Evolutionary conservation across 2,888 invertebrate genomes (phyloP).

Genomic region (Aleiodes testaceus): DNA sequence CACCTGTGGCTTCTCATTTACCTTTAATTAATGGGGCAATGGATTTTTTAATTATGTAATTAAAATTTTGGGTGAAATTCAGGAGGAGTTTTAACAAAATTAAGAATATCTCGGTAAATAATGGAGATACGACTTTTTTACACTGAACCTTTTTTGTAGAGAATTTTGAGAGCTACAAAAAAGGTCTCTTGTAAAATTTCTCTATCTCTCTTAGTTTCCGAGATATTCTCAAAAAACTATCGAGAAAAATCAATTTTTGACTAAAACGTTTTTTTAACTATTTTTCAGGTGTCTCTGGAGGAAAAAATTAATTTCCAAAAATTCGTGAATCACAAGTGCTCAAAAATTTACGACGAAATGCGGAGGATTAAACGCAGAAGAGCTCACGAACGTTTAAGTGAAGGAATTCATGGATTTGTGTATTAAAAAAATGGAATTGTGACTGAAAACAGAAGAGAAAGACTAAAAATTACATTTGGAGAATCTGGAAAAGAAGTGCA

Average conservation of each 20-base stretch:
- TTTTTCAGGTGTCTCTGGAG: conserved; percentile 27
- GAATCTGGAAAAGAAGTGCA: not conserved
- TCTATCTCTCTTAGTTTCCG: too few species aligned
- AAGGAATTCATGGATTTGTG: conserved; percentile 36
- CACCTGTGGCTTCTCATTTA: conserved; percentile 23
- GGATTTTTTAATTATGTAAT: too few species aligned
- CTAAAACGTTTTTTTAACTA: too few species aligned
- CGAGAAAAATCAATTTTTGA: too few species aligned
- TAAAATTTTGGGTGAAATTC: not conserved
- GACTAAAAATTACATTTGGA: not conserved
- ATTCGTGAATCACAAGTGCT: conserved; percentile 20
- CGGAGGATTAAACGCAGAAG: conserved; percentile 45
- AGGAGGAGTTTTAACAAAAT: too few species aligned
- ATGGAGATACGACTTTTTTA: too few species aligned
- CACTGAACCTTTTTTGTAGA: too few species aligned
- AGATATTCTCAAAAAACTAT: too few species aligned
- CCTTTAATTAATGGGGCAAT: too few species aligned
- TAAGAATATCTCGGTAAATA: too few species aligned
- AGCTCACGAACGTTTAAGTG: conserved; percentile 38
- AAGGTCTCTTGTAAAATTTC: too few species aligned
- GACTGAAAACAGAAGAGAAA: conserved; percentile 14
- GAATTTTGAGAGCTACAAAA: too few species aligned
- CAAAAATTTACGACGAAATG: conserved; percentile 38
- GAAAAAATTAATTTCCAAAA: not conserved
- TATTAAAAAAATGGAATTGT: conserved; percentile 38